phyloP scores from a whole-genome alignment of 2,888 invertebrate species.

The Odontothrips loti region DNA sequence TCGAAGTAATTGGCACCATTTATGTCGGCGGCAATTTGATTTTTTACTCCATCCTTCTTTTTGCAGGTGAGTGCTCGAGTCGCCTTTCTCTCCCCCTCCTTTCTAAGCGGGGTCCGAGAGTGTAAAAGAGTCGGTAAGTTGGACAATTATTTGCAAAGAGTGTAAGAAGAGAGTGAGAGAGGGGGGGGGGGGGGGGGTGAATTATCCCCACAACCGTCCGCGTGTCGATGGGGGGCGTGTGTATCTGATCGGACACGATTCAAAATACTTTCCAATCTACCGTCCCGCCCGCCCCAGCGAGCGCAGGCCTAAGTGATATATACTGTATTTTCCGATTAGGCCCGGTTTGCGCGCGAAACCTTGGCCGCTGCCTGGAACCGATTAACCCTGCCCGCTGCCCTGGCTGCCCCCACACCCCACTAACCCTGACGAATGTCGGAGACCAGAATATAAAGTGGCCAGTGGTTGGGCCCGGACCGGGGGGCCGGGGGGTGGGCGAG shows the following conservation, averaged over 20 bases:
- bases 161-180: no score
- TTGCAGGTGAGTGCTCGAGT: not conserved
- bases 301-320: not conserved
- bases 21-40: not conserved
- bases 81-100: not conserved
- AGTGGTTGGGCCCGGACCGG: no score
- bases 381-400: not conserved
- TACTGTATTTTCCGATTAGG: constrained; percentile 6
- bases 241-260: not conserved
- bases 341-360: not conserved
- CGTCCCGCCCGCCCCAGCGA: not conserved
- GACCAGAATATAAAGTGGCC: constrained; percentile 15
- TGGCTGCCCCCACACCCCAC: not conserved
- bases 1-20: not conserved
- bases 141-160: no score
- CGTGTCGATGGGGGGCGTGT: not conserved
- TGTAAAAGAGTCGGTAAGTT: no score
- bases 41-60: not conserved
- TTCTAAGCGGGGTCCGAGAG: no score
- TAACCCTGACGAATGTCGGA: constrained; percentile 4
- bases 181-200: no score
- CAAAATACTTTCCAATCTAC: not conserved
- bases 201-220: not conserved
- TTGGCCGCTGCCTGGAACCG: not conserved
- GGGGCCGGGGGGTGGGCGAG: no score